phyloP scores from a whole-genome alignment of 2,113 vertebrate species.

The Sander lucioperca region DNA sequence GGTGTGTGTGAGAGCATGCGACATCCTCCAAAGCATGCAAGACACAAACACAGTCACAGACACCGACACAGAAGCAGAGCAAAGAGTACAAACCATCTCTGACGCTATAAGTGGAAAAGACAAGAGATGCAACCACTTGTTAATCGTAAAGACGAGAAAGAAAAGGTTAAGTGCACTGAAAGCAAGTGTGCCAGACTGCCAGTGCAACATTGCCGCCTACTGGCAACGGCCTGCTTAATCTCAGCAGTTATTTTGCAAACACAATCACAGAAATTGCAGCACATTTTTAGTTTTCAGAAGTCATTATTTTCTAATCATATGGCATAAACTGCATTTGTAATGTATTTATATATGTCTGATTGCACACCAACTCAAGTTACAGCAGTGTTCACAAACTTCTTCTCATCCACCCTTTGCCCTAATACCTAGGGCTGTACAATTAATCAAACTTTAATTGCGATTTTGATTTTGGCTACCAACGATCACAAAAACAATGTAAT shows the following conservation, averaged over 20 bases:
- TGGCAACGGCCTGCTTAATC: slow-evolving; percentile 25
- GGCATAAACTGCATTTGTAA: background rate
- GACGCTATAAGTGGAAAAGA: slow-evolving; percentile 88
- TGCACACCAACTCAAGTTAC: no score
- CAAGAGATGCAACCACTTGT: slow-evolving; percentile 61
- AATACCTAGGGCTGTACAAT: no score
- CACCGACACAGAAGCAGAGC: slow-evolving; percentile 47
- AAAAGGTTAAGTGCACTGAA: background rate
- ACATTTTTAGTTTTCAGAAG: background rate
- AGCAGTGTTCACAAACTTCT: no score
- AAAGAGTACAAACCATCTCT: slow-evolving; percentile 97
- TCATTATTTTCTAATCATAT: background rate
- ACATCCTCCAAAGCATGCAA: slow-evolving; percentile 17
- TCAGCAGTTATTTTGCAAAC: background rate
- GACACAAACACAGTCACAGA: slow-evolving; percentile 10
- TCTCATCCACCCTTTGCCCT: background rate
- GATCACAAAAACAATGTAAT: no score
- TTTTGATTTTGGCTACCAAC: no score
- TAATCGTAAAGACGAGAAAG: slow-evolving; percentile 52
- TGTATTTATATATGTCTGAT: background rate
- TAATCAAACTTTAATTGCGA: no score
- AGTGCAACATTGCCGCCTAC: slow-evolving; percentile 52
- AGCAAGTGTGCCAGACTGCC: background rate
- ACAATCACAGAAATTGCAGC: background rate
- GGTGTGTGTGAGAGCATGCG: slow-evolving; percentile 6